Percentiles rank a stretch among this genome's conserved stretches.
These are phyloP conservation scores for Oikopleura vanhoeffeni DNA, from an alignment of 23 tunicate species.

Conservation along the genomic window DNA sequence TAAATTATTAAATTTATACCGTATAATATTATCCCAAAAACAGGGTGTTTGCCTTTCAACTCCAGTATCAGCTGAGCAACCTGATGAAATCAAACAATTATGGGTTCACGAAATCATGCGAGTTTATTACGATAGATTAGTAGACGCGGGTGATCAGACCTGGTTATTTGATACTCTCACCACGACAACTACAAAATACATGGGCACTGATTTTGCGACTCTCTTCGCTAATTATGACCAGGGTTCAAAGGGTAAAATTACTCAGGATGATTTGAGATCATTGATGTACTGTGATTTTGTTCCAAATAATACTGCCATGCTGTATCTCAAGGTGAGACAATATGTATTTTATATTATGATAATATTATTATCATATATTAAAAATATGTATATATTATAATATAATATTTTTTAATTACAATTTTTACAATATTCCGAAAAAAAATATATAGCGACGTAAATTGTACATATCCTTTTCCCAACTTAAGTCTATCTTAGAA, in stretches of 20 bases:
- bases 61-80: neutral
- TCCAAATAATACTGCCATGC: slow-evolving; percentile 60
- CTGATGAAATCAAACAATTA: neutral
- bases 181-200: slow-evolving; percentile 23
- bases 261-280: slow-evolving; percentile 77
- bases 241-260: neutral
- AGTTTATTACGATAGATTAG: slow-evolving; percentile 88
- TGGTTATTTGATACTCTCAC: slow-evolving; percentile 41
- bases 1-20: too few species aligned
- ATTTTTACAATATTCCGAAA: too few species aligned
- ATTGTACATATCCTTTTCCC: too few species aligned
- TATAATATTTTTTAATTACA: too few species aligned
- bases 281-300: slow-evolving; percentile 82
- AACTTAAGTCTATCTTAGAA: too few species aligned
- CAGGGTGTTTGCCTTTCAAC: neutral
- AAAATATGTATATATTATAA: too few species aligned
- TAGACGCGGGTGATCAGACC: slow-evolving; percentile 48
- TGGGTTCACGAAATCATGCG: slow-evolving; percentile 38
- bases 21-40: too few species aligned
- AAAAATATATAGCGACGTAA: too few species aligned
- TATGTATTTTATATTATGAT: too few species aligned
- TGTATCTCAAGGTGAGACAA: too few species aligned
- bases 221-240: slow-evolving; percentile 50
- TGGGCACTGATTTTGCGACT: slow-evolving; percentile 28
- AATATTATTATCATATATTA: too few species aligned